Evolutionary conservation across 1,140 invertebrate genomes (phyloP).

Genomic region (Yoshiicerus persimilis): DNA sequence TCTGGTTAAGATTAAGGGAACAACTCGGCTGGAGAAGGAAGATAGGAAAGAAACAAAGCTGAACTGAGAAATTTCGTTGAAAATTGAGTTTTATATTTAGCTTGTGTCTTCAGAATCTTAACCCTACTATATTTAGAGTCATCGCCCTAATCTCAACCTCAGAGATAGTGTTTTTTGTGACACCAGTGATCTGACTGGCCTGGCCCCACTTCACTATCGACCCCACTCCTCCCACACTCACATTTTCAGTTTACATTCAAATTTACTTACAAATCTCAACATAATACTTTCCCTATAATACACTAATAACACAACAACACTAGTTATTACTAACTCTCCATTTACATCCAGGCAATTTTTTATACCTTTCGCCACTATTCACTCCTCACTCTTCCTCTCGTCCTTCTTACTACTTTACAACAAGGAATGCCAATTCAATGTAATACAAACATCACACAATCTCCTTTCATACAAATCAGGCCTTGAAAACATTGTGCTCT

Average conservation of each 20-base stretch:
- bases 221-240: slow-evolving; percentile 7
- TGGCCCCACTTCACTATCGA: background rate
- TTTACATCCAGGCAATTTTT: background rate
- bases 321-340: background rate
- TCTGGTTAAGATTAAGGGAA: background rate
- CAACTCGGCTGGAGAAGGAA: background rate
- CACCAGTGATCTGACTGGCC: background rate
- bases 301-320: background rate
- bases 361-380: background rate
- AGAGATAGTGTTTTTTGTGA: slow-evolving; percentile 25
- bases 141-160: slow-evolving; percentile 33
- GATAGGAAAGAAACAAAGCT: background rate
- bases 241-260: background rate
- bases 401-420: too few relatives aligned
- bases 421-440: background rate
- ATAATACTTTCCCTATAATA: background rate
- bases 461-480: background rate
- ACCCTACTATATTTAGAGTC: slow-evolving; percentile 40
- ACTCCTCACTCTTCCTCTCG: background rate
- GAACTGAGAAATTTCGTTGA: slow-evolving; percentile 33
- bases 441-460: background rate
- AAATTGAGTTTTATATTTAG: slow-evolving; percentile 43
- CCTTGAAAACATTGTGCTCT: background rate
- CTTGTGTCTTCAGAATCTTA: slow-evolving; percentile 28
- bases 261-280: background rate